Base-by-base conservation (phyloP, 2,113 vertebrate genomes). In the Cyphomyrus discorhynchus region DNA sequence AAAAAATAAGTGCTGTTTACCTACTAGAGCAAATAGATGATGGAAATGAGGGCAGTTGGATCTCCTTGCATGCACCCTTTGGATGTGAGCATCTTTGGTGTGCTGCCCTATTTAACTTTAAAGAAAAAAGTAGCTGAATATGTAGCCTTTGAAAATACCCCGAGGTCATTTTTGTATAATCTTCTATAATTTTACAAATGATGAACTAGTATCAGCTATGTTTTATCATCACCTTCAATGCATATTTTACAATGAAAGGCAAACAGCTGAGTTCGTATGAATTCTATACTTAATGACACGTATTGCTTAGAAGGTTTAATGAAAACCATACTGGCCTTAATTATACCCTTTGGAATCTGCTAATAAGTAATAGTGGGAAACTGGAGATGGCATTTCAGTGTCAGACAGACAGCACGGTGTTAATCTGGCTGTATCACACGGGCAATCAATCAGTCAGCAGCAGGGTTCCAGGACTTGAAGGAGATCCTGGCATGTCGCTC, bases 301-400 rank as follows among this genome's bases (percentile, higher is more conserved):
- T 46, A 15, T n/a, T 35, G 8, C 17, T 70, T 8, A 46, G 58
- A 35, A 88, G 19, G 35, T 58, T 90, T 91, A 13, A 39, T 27
- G 47, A 88, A 46, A 47, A 24, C 45, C 82, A 87, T 46, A 89
- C 88, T 91, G 87, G 85, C 91, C 92, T 91, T 89, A 91, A 94
- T 94, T 91, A 92, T 19, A 80, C 13, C 87, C 91, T 84, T 80
- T 90, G 87, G 27, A 84, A 91, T 93, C 62, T 88, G 89, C 89
- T 92, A 90, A 92, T 90, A 92, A 66, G 89, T 52, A 90, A 92
- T 92, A 88, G 82, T 52, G 86, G 90, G 90, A 90, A 89, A 86
- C 88, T 82, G 88, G 50, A 90, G 15, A 88, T 74, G 83, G 66
- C 85, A 90, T 74, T 88, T 21, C 21, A 82, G 35, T 91, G 88